phyloP scores from a whole-genome alignment of 2,888 invertebrate genomes.

The Anorthoa munda region DNA sequence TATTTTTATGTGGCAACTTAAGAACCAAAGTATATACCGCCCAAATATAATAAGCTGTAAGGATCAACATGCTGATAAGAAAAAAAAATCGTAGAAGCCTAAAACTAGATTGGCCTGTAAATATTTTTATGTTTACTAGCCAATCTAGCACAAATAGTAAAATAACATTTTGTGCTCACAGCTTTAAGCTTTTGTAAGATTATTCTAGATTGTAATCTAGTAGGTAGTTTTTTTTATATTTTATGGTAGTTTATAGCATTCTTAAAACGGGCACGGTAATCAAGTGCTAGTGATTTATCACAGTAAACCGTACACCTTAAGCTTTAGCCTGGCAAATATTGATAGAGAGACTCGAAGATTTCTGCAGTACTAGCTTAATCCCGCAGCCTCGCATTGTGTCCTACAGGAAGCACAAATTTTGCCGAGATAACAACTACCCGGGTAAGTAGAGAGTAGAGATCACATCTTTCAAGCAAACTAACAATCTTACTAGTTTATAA shows the following conservation, averaged over 20 bases:
- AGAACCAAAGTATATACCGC: neutral
- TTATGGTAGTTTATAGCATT: neutral
- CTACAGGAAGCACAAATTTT: no score
- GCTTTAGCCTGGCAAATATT: neutral
- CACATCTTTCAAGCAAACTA: no score
- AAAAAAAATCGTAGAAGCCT: neutral
- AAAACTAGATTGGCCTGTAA: slow-evolving; percentile 27
- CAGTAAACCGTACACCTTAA: neutral
- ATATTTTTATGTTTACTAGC: slow-evolving; percentile 21
- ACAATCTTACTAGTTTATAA: no score
- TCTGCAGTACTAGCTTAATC: neutral
- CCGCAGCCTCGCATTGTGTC: neutral
- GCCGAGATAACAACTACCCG: no score
- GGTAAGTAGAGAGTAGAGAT: no score
- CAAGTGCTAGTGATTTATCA: neutral
- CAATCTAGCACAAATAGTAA: slow-evolving; percentile 17
- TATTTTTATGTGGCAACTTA: neutral
- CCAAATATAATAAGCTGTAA: neutral
- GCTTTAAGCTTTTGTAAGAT: neutral
- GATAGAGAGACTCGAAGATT: no score
- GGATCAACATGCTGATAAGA: slow-evolving; percentile 11
- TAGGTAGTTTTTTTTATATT: neutral
- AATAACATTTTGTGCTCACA: slow-evolving; percentile 12
- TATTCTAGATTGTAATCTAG: slow-evolving; percentile 9
- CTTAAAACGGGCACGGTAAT: neutral